Evolutionary conservation across 2,888 invertebrate species (phyloP).

Genomic region (Aspidiotus destructor): DNA sequence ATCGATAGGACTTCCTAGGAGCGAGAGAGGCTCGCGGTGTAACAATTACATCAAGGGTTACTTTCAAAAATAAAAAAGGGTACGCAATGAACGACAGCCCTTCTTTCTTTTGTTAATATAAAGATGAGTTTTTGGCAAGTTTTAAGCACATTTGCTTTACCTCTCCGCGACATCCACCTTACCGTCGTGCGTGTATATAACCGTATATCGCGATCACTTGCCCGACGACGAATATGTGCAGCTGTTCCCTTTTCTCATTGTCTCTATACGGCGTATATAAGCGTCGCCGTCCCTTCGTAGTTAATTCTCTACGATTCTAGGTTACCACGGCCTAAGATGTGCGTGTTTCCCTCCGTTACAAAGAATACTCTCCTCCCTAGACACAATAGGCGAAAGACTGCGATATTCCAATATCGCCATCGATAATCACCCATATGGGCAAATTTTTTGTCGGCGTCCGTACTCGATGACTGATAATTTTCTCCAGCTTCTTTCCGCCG

Average conservation of each 20-base stretch:
- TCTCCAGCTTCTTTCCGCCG: constrained; percentile 21
- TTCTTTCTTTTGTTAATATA: constrained; percentile 27
- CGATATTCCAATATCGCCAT: neutral
- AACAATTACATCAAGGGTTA: constrained; percentile 32
- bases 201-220: constrained; percentile 27
- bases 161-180: constrained; percentile 30
- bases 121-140: constrained; percentile 33
- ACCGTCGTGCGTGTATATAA: constrained; percentile 7
- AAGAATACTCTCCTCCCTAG: neutral
- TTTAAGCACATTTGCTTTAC: constrained; percentile 29
- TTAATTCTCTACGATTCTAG: neutral
- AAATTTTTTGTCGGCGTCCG: constrained; percentile 11
- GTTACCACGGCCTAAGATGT: neutral
- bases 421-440: constrained; percentile 24
- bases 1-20: constrained; percentile 26
- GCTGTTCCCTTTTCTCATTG: constrained; percentile 33
- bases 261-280: constrained; percentile 4
- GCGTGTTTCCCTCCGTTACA: neutral
- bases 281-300: neutral
- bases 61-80: constrained; percentile 14
- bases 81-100: constrained; percentile 7
- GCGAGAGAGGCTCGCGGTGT: constrained; percentile 21
- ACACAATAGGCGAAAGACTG: neutral
- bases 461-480: constrained; percentile 28
- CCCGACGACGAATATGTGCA: constrained; percentile 27